Conservation (phyloP, 2,113 vertebrate genomes). For the Sinocyclocheilus anophthalmus region DNA sequence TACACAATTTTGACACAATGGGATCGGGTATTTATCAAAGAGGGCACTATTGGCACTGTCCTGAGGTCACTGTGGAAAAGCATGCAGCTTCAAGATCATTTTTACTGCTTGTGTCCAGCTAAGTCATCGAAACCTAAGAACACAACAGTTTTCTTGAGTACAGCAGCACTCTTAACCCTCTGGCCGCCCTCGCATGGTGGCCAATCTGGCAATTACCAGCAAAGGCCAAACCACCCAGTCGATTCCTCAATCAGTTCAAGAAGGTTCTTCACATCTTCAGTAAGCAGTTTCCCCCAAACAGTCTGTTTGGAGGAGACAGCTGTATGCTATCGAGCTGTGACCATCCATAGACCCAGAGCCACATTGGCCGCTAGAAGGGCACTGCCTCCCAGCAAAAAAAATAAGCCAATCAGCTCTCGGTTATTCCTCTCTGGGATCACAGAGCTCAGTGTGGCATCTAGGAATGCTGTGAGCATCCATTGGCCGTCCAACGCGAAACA, state of each 20-base stretch:
- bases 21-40: not conserved
- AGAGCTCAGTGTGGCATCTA: conserved; percentile 89
- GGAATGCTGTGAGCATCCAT: conserved; percentile 95
- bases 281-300: not conserved
- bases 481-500: conserved; percentile 97
- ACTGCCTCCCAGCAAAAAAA: conserved; percentile 92
- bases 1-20: not conserved
- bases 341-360: conserved; percentile 96
- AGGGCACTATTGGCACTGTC: conserved; percentile 9
- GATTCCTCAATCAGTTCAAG: not conserved
- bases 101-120: not conserved
- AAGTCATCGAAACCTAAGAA: not conserved
- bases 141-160: not conserved
- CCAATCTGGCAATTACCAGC: not conserved
- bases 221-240: not conserved
- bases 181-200: no score
- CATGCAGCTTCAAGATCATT: conserved; percentile 12
- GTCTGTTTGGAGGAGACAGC: conserved; percentile 25
- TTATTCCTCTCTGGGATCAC: conserved; percentile 86
- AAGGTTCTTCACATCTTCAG: not conserved
- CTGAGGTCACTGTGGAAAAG: conserved; percentile 15
- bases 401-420: conserved; percentile 91
- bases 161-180: not conserved
- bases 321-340: conserved; percentile 86
- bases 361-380: conserved; percentile 94